Percentiles rank a stretch among this genome's conserved stretches.
These are phyloP conservation scores for Morone chrysops DNA, from an alignment of 2,113 vertebrate species.

Conservation along the genomic window DNA sequence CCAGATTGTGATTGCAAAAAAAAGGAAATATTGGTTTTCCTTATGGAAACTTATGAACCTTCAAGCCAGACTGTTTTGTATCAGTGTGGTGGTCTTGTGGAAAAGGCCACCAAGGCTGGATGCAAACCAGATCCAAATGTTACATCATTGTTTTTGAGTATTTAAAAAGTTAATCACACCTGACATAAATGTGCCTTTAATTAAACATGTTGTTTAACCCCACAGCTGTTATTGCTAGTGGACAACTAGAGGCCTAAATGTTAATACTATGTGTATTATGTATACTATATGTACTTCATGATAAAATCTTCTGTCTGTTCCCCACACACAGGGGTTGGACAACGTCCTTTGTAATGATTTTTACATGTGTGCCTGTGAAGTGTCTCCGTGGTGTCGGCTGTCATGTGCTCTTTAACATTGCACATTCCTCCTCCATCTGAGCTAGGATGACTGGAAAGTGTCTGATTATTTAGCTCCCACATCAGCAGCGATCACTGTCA, in stretches of 20 bases:
- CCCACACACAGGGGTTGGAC: neutral
- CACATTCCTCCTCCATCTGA: slow-evolving; percentile 35
- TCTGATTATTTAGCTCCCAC: slow-evolving; percentile 53
- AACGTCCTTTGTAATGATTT: slow-evolving; percentile 7
- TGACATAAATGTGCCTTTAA: slow-evolving; percentile 43
- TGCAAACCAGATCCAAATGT: slow-evolving; percentile 57
- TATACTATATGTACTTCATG: no score
- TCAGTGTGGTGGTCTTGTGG: slow-evolving; percentile 50
- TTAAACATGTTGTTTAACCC: slow-evolving; percentile 4
- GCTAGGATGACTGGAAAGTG: slow-evolving; percentile 67
- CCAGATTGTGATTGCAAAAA: slow-evolving; percentile 35
- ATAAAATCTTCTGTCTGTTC: neutral
- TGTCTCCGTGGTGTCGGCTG: slow-evolving; percentile 16
- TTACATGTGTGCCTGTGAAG: slow-evolving; percentile 10
- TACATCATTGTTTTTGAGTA: slow-evolving; percentile 51
- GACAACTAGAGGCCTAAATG: neutral
- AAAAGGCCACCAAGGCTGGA: slow-evolving; percentile 55
- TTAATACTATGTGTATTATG: no score
- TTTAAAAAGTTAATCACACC: slow-evolving; percentile 39
- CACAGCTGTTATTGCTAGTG: slow-evolving; percentile 14
- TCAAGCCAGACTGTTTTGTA: slow-evolving; percentile 36
- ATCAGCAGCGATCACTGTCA: slow-evolving; percentile 55
- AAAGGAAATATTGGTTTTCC: slow-evolving; percentile 51
- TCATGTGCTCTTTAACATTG: neutral
- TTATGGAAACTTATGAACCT: slow-evolving; percentile 62